Percentiles rank a stretch among this genome's conserved stretches.
These are phyloP conservation scores for Hermatobates lingyangjiaoensis DNA, from an alignment of 1,140 invertebrate genomes.

Conservation along the genomic window DNA sequence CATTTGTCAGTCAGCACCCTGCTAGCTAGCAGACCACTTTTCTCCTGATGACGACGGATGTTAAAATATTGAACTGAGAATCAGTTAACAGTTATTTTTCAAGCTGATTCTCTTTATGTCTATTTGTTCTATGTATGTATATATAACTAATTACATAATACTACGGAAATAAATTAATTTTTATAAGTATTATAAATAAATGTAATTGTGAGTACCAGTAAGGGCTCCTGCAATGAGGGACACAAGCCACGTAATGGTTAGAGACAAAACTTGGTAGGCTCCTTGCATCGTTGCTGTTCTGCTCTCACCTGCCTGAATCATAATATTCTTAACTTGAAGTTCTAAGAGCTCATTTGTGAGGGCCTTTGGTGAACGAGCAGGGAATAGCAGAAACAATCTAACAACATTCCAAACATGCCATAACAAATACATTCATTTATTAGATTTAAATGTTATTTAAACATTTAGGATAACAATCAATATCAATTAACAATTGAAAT, in stretches of 20 bases:
- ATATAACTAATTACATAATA: too few species aligned
- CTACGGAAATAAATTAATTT: too few species aligned
- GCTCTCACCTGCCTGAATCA: slow-evolving; percentile 29
- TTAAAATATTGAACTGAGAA: too few species aligned
- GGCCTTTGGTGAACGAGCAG: slow-evolving; percentile 26
- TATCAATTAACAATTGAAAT: not conserved
- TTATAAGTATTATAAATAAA: too few species aligned
- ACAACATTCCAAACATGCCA: not conserved
- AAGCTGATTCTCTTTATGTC: too few species aligned
- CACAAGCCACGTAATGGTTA: slow-evolving; percentile 46
- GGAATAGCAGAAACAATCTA: slow-evolving; percentile 31
- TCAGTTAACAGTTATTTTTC: too few species aligned
- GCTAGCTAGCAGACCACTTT: too few species aligned
- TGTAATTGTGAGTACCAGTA: too few species aligned
- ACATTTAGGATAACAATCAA: not conserved
- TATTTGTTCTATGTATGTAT: too few species aligned
- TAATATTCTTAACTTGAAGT: slow-evolving; percentile 15
- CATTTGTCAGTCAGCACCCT: too few species aligned
- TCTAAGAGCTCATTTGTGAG: slow-evolving; percentile 21
- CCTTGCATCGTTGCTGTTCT: slow-evolving; percentile 51
- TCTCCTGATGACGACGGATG: too few species aligned
- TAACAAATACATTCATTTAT: not conserved
- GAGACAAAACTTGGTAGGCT: slow-evolving; percentile 52
- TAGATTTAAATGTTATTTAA: not conserved
- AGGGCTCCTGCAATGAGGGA: slow-evolving; percentile 54